A percentile compares a stretch with the other conserved stretches of the same genome.
phyloP scores from a whole-genome alignment of 1,140 invertebrate genomes.

The Glomeris maerens region DNA sequence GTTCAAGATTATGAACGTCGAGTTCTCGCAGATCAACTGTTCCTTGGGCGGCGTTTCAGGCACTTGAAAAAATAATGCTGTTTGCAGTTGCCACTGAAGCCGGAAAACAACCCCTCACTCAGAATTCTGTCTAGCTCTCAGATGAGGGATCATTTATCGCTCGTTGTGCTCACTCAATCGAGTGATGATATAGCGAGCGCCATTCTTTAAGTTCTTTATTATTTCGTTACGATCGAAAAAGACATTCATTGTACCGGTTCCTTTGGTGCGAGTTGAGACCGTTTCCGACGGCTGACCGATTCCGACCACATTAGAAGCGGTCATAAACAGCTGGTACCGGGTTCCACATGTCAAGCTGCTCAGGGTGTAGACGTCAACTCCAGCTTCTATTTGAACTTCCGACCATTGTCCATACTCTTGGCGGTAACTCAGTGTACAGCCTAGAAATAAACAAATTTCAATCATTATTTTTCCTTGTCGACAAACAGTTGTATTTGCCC shows the following conservation, averaged over 20 bases:
- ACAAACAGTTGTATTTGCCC: too few relatives aligned
- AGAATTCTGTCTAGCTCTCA: too few relatives aligned
- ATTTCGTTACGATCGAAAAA: too few relatives aligned
- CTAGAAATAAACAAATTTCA: conserved; percentile 20
- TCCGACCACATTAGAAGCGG: conserved; percentile 55
- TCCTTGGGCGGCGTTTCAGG: conserved; percentile 4
- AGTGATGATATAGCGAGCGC: too few relatives aligned
- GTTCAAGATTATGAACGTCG: conserved; percentile 74
- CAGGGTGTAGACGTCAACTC: conserved; percentile 57
- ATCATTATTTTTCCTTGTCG: too few relatives aligned
- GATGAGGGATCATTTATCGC: too few relatives aligned
- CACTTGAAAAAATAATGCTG: conserved; percentile 4
- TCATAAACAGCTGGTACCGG: conserved; percentile 79
- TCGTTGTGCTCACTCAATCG: too few relatives aligned
- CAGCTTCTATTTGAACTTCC: conserved; percentile 39
- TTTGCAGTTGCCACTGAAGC: too few relatives aligned
- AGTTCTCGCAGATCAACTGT: conserved; percentile 42
- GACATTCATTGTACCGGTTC: too few relatives aligned
- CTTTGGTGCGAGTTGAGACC: conserved; percentile 41
- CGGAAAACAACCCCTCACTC: too few relatives aligned
- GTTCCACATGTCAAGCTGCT: conserved; percentile 78
- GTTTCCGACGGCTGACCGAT: conserved; percentile 31
- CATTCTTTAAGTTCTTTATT: too few relatives aligned
- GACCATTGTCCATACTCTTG: conserved; percentile 87
- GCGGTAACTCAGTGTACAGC: conserved; percentile 80